Conservation (phyloP, 64 coral and sea anemone species). For the Orbicella faveolata region DNA sequence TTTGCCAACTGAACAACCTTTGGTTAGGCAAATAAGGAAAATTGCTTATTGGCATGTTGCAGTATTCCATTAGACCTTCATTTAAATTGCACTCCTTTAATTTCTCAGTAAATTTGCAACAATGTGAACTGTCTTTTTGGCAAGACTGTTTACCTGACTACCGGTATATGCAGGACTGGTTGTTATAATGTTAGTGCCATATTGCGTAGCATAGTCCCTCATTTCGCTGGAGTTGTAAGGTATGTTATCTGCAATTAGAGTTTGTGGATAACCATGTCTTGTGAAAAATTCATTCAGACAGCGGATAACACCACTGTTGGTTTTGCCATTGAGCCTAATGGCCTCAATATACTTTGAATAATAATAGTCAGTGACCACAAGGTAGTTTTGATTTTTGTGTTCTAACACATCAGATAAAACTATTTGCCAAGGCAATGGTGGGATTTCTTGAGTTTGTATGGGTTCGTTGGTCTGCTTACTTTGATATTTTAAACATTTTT, state of each 20-base stretch:
- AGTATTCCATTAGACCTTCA: conserved; percentile 59
- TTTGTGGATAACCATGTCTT: conserved; percentile 53
- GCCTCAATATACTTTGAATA: conserved; percentile 60
- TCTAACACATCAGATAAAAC: conserved; percentile 19
- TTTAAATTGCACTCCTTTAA: conserved; percentile 29
- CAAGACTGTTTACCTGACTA: conserved; percentile 50
- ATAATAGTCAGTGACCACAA: conserved; percentile 28
- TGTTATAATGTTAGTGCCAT: conserved; percentile 33
- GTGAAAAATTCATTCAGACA: conserved; percentile 33
- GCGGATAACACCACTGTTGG: background rate
- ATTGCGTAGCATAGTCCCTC: conserved; percentile 52
- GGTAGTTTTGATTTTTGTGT: background rate
- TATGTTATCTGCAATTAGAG: background rate
- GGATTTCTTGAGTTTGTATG: conserved; percentile 32
- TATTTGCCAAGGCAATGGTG: conserved; percentile 29
- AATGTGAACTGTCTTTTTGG: conserved; percentile 40
- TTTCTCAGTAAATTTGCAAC: conserved; percentile 48
- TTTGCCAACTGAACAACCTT: conserved; percentile 45
- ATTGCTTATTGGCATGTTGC: conserved; percentile 59
- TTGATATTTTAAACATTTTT: no score
- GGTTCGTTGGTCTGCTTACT: background rate
- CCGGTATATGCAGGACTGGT: conserved; percentile 42
- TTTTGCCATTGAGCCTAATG: background rate
- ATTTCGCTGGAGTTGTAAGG: conserved; percentile 53
- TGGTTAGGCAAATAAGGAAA: conserved; percentile 62